Evolutionary conservation across 2,888 invertebrate genomes (phyloP).

Genomic region (Synergus japonicus): DNA sequence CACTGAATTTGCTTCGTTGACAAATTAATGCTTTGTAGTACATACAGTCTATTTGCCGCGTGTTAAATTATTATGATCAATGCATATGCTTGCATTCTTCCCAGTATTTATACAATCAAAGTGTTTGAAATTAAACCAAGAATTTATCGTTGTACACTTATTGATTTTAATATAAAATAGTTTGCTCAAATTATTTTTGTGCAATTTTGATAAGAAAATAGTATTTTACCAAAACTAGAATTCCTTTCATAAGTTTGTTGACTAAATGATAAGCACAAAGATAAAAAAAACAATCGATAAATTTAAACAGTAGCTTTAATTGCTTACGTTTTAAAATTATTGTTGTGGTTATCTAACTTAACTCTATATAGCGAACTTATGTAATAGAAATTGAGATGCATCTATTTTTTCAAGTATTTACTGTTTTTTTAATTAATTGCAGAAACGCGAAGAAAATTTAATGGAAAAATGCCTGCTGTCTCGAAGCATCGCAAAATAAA

Average conservation of each 20-base stretch:
- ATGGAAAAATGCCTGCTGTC: constrained; percentile 64
- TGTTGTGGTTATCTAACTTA: neutral
- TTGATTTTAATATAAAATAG: neutral
- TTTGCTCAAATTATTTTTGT: neutral
- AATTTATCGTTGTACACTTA: neutral
- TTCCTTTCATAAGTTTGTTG: neutral
- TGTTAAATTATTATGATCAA: neutral
- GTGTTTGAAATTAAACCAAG: neutral
- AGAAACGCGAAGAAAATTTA: constrained; percentile 2
- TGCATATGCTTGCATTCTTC: neutral
- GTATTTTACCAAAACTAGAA: neutral
- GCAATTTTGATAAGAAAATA: neutral
- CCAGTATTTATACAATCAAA: neutral
- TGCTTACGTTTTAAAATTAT: neutral
- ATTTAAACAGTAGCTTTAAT: neutral
- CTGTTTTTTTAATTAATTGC: neutral
- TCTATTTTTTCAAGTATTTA: neutral
- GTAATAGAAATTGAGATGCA: neutral
- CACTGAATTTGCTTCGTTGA: neutral
- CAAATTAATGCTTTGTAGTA: neutral
- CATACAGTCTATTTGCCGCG: neutral
- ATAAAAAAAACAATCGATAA: neutral
- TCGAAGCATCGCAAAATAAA: constrained; percentile 65
- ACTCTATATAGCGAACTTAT: neutral
- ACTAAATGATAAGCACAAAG: neutral